A percentile compares a stretch with the other conserved stretches of the same genome.
These are phyloP conservation scores for Calonectris borealis DNA, from an alignment of 2,113 vertebrate genomes.

Conservation along the genomic window DNA sequence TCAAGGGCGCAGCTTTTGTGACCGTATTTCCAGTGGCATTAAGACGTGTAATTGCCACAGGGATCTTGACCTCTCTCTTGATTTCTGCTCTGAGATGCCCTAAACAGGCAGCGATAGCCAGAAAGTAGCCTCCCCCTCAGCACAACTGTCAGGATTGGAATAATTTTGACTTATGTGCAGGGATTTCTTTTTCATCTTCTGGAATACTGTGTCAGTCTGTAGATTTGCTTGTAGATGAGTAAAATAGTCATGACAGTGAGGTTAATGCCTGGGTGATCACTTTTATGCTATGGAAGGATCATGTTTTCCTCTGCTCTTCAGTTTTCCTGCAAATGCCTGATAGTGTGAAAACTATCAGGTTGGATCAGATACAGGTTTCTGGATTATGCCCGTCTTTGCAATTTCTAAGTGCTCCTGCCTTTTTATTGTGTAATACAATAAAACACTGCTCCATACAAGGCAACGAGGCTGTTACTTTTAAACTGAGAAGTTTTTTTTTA, in stretches of 20 bases:
- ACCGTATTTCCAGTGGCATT: neutral
- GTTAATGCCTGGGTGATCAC: neutral
- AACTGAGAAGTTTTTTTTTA: neutral
- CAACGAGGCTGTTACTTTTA: neutral
- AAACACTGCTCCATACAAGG: neutral
- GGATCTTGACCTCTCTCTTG: neutral
- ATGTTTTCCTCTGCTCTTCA: neutral
- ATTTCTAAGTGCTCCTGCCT: neutral
- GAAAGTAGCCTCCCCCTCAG: neutral
- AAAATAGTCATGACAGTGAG: neutral
- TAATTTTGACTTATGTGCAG: neutral
- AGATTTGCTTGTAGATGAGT: neutral
- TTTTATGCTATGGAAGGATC: neutral
- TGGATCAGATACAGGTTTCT: neutral
- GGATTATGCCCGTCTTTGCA: neutral
- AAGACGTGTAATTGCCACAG: rapidly evolving
- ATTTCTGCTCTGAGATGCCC: neutral
- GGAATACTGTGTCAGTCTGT: neutral
- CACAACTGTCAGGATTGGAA: neutral
- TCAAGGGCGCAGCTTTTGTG: neutral
- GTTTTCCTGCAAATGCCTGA: neutral
- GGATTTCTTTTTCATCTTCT: neutral
- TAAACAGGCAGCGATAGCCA: neutral
- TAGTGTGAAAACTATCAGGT: neutral
- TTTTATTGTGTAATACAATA: neutral